Evolutionary conservation across 2,888 invertebrate genomes (phyloP), one percentile per base, ranked within the genome.

Genomic region (Drosophila borealis): DNA sequence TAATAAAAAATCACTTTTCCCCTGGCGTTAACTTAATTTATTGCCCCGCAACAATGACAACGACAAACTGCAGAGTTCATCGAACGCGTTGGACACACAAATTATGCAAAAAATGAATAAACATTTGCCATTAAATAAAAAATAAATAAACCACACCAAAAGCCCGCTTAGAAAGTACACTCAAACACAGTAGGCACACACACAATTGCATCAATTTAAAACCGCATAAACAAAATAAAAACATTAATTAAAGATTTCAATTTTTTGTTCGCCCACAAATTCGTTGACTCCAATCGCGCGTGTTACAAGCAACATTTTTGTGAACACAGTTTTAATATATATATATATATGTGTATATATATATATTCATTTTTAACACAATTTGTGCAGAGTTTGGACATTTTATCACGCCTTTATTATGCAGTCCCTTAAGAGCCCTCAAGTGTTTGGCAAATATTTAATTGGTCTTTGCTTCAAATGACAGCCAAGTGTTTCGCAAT

Each of bases 81-180:
- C 65, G 60, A 48, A 70, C 71, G 62, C 21, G 19, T 36, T 41
- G 41, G 8, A 41, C 45, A 19, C 13, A 67, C 29, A 51, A 49
- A 53, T 53, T 50, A 67, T 60, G 61, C 48, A 62, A 69, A 78
- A 60, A 61, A 56, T 25, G 55, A 55, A 46, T 41, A 36, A 61
- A 56, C 56, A 69, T 37, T 44, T 17, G 25, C 17, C 33, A 19
- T 25, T 11, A 14, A 46, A 44, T 54, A 42, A 36, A 34, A 42
- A 21, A 19, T 9, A 14, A 9, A 44, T 39, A 33, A 60, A n/a
- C 10, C 33, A 14, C 66, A 60, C 45, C 34, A 19, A 61, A 71
- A 72, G 54, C 53, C 53, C 45, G 60, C 67, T 82, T 80, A 79
- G 76, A 81, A 82, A 82, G 79, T 80, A 69, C 59, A 46, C 33